Percentiles rank a stretch among this genome's conserved stretches.
phyloP scores from a whole-genome alignment of 2,113 vertebrate genomes.

The Romanogobio albipinnatus region DNA sequence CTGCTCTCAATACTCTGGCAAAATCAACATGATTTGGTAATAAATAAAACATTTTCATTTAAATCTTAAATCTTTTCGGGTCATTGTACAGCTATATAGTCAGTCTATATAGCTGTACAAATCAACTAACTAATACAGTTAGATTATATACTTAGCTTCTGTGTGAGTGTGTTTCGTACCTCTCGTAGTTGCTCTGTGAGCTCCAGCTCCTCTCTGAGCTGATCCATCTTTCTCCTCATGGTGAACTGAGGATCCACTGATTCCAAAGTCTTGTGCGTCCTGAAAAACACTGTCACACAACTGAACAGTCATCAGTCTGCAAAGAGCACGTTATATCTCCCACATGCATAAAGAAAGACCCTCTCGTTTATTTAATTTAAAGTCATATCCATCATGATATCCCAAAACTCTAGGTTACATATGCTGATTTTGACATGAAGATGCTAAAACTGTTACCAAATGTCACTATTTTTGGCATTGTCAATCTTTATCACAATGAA shows the following conservation, averaged over 20 bases:
- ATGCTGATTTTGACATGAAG: neutral
- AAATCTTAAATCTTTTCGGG: neutral
- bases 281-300: constrained; percentile 82
- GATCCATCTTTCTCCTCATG: constrained; percentile 94
- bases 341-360: constrained; percentile 32
- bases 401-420: neutral
- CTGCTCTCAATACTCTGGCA: constrained; percentile 90
- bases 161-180: constrained; percentile 53
- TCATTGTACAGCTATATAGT: neutral
- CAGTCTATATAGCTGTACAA: no score
- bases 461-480: neutral
- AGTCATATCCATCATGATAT: neutral
- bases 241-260: constrained; percentile 93
- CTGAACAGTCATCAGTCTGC: neutral
- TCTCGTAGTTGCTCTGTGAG: constrained; percentile 75
- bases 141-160: neutral
- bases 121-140: neutral
- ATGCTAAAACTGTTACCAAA: neutral
- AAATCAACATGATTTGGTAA: neutral
- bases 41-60: neutral
- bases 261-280: constrained; percentile 89
- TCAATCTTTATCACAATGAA: neutral
- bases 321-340: neutral
- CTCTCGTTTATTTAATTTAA: neutral
- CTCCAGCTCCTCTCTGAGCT: constrained; percentile 88